Base-by-base conservation (phyloP, 2,113 vertebrate species). In the Pica pica region DNA sequence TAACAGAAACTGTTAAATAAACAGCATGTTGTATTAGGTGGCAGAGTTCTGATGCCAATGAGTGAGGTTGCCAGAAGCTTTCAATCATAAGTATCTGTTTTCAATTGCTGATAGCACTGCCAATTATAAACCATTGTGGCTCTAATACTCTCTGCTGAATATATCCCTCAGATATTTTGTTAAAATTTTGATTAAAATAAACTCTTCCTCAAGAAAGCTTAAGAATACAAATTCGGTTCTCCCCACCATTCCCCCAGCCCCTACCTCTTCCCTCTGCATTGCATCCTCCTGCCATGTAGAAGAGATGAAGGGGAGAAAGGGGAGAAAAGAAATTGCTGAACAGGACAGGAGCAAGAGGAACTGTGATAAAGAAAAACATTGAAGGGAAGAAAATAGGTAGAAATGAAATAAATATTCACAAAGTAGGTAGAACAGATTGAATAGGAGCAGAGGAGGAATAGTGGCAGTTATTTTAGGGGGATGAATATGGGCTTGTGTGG, bases 1-100 rank as follows among this genome's bases (percentile, higher is more conserved):
- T 92, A 93, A 94, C 50, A 87, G 68, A 94, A 96, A 85, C 67
- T 94, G 81, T 87, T 94, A 90, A 91, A 88, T 93, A 95, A 94
- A 93, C 91, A 90, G 50, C 64, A n/a, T 81, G 39, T 49, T 70
- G 13, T 77, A 83, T 83, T 91, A 93, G 57, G 63, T 88, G 47
- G 42, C 44, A 83, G 78, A 67, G 21, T 77, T 83, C 50, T 83
- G 75, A 85, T 95, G 91, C 75, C 91, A 94, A 7, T 42, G 60
- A 85, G 19, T 55, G 39, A 88, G 59, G 52, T 31, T 95, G 91
- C 91, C 94, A 95, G 67, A 90, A 53, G 42, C 46, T 90, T 95
- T 96, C 84, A 79, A 50, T 95, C 87, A 80, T 52, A 83, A 83
- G 19, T 49, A 31, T 94, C 53, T 83, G 63, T 77, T 93, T 95